Evolutionary conservation across 2,888 invertebrate species (phyloP), one percentile per base, ranked within the genome.

Genomic region (Liposcelis brunnea): DNA sequence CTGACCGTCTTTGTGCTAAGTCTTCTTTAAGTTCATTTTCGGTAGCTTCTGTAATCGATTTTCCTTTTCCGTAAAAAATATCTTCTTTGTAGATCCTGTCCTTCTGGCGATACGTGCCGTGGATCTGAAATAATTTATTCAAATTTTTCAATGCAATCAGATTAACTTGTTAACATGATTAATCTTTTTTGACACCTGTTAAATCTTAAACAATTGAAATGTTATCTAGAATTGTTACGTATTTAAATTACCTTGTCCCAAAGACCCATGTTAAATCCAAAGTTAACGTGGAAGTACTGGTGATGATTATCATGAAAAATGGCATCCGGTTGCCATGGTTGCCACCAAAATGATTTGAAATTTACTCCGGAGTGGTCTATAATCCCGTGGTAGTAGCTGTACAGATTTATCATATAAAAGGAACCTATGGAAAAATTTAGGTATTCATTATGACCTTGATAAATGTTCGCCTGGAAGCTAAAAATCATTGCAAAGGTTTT

Each of bases 301-400:
- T 81, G 82, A 52, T 82, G 82, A 55, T 80, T 73, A 56, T 81
- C 82, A 52, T 82, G 81, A 62, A 80, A 81, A 49, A 75, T 74
- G 0, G 76, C 74, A 52, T 77, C 75, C 0, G 80, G 80, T 57
- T 80, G 78, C 77, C 77, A 78, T 0, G 79, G 79, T 61, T 80
- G 79, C 78, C 78, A 79, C 80, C 80, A 80, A 42, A 68, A 65
- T 0, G 75, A 64, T 57, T 77, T 78, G 62, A 81, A 78, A 60
- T 76, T 73, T 51, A 81, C 70, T 16, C 81, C 81, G 0, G 80
- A 80, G 61, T 82, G 82, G 59, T 79, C 78, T 50, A 81, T 69
- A 55, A 81, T 77, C 2, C 80, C 80, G 55, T 80, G 79, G 58
- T 77, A 78, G 59, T 78, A 81, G 31, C 70, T 71, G 58, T 74